Evolutionary conservation across 2,888 invertebrate species (phyloP), one percentile per base, ranked within the genome.

Genomic region (Hymenopus coronatus): DNA sequence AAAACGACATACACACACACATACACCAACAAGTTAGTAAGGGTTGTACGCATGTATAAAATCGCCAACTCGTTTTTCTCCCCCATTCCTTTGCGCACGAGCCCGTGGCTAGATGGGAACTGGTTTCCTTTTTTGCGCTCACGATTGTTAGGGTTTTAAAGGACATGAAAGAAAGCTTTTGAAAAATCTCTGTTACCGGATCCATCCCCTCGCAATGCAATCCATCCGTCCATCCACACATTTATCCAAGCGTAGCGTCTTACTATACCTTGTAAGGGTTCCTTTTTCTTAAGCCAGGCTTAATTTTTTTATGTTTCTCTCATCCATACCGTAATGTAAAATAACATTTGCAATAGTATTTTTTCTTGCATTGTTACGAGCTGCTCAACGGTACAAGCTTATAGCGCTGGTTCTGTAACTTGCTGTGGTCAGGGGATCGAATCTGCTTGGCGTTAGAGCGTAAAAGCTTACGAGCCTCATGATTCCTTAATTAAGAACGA

Each of bases 51-150:
- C 40, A 85, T 85, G 85, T 85, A 85, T 85, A 84, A 46, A n/a
- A 85, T 84, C 46, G 40, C 54, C n/a, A 54, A 85, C 46, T 85
- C 27, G 46, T 85, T 85, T 85, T n/a, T 28, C 33, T 3, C 25
- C 12, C 27, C 85, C 54, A 46, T 85, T 27, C n/a, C 85, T 20
- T 54, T 20, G 46, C 40, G 85, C 85, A 85, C 85, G 85, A 85
- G 85, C 85, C 46, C 85, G 27, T 85, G 46, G 85, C 85, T 85
- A 85, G 46, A 85, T 85, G 81, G 28, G 81, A 86, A 86, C 28
- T 28, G 27, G 83, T 83, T 83, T 28, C 8, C 83, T 28, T 28
- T 83, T 28, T 83, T 28, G 14, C 54, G 54, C 54, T 20, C 54
- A 70, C 54, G 54, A 70, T 70, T 70, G 54, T 70, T 70, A 70